Base-by-base conservation (phyloP, 2,888 invertebrate species). In the Drosophila ezoana region DNA sequence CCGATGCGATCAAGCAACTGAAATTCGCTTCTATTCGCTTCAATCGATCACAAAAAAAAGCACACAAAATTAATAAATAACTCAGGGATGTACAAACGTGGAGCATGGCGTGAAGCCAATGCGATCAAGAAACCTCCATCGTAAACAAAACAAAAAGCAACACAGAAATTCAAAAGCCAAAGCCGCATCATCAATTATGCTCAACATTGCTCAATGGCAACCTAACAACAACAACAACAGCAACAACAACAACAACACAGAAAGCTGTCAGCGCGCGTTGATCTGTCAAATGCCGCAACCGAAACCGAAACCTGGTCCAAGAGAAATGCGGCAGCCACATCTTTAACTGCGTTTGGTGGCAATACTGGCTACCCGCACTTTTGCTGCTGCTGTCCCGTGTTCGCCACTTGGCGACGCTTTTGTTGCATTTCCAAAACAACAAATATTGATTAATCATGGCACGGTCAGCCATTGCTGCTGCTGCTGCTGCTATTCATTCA, bases 121-220 rank as follows among this genome's bases (percentile, higher is more conserved):
- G 80, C 79, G 86, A 87, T 87, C 87, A 76, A 69, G 71, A 69
- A 83, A 70, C 54, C 59, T 65, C 49, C 43, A 54, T 38, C 37
- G 37, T 72, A 74, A 60, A 73, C 11, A 32, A 1, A 23, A 40
- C 8, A 14, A 32, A 35, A 20, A 40, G 44, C 40, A 41, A 56
- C 18, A 64, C 16, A 59, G 49, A 72, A 76, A 83, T 81, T 76
- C 80, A 83, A 86, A 79, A 81, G 84, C 82, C 75, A 75, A 79
- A 76, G 81, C 81, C 81, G 76, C 77, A 89, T 87, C 90, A 90
- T 90, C 87, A 90, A 89, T 89, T 83, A 89, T 80, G 86, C 76
- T 84, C 74, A 79, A 74, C 75, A 76, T 76, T 88, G 76, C 79
- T 83, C 76, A 86, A 80, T 72, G 76, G 75, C 73, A 80, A 56